Conservation (phyloP, 2,888 invertebrate genomes). For the Nomada ferruginata region DNA sequence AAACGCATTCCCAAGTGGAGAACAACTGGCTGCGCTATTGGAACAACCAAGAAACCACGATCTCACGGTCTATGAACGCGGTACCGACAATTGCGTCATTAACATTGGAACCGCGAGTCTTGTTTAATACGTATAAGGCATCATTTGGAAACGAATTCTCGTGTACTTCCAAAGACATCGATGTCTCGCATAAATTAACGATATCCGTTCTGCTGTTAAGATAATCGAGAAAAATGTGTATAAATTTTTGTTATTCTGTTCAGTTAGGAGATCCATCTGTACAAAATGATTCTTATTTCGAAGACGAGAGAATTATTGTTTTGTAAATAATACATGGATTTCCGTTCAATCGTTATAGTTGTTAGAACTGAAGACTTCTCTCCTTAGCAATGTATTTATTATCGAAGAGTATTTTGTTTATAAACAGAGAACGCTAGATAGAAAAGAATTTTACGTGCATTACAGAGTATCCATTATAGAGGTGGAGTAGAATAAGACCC, state of each 20-base stretch:
- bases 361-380: background rate
- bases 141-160: conserved; percentile 18
- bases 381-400: conserved; percentile 28
- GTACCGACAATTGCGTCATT: conserved; percentile 78
- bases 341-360: background rate
- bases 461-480: background rate
- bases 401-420: background rate
- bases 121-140: conserved; percentile 83
- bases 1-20: conserved; percentile 74
- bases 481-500: background rate
- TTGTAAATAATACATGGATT: conserved; percentile 28
- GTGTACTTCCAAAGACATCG: conserved; percentile 53
- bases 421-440: background rate
- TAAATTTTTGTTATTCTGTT: conserved; percentile 15
- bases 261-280: conserved; percentile 20
- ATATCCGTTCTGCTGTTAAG: conserved; percentile 53
- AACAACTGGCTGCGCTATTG: conserved; percentile 76
- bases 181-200: conserved; percentile 18
- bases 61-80: conserved; percentile 77
- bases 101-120: conserved; percentile 89
- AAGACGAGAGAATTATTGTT: conserved; percentile 10
- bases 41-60: conserved; percentile 79
- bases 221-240: conserved; percentile 4
- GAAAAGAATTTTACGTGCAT: background rate
- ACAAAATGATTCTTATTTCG: conserved; percentile 34